Percentiles rank a stretch among this genome's conserved stretches.
phyloP scores from a whole-genome alignment of 1,140 invertebrate genomes.

The Anadara kagoshimensis region DNA sequence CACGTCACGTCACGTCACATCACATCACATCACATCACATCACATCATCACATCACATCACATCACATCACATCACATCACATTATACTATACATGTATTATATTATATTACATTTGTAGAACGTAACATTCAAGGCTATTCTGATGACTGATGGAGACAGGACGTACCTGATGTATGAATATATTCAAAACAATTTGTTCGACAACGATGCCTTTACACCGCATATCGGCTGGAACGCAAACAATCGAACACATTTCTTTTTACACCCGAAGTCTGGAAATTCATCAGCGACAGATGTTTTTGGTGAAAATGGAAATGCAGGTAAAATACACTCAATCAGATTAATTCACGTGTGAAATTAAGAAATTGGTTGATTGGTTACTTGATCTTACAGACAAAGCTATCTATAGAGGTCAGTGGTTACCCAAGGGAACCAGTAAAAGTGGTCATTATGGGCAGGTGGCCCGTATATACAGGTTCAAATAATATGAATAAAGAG shows the following conservation, averaged over 20 bases:
- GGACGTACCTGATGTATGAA: not conserved
- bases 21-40: no score
- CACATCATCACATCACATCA: no score
- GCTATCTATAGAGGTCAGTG: no score
- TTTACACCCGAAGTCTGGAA: conserved; percentile 2
- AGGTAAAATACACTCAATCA: not conserved
- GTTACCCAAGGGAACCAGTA: no score
- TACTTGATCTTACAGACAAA: no score
- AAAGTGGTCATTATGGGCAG: no score
- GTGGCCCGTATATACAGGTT: no score
- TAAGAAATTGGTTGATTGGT: no score
- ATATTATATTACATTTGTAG: not conserved
- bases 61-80: no score
- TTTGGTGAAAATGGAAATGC: conserved; percentile 9
- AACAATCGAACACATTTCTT: not conserved
- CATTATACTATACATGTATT: not conserved
- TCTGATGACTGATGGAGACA: conserved; percentile 22
- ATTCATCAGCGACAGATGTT: not conserved
- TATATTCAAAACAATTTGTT: conserved; percentile 10
- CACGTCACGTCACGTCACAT: no score
- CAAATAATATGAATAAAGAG: no score
- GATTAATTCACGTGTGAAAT: no score
- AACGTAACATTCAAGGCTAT: conserved; percentile 14
- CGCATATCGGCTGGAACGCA: conserved; percentile 10
- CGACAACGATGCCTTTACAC: not conserved